Evolutionary conservation across 2,797 vertebrate genomes (phyloP).

Genomic region (Halcyon badia): DNA sequence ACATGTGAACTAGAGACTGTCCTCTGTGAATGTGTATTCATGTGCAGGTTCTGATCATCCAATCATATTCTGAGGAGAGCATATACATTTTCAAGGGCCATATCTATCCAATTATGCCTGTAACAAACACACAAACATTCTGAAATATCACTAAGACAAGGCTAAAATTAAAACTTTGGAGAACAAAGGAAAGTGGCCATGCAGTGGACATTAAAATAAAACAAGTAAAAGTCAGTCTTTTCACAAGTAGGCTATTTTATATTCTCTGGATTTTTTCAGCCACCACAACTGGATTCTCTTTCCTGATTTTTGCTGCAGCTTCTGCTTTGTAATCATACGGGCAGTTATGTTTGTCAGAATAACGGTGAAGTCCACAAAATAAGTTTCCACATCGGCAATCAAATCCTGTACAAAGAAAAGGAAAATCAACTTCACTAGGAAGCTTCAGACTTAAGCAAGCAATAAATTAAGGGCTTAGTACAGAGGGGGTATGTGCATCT

Average conservation of each 20-base stretch:
- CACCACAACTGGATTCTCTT: slow-evolving; percentile 97
- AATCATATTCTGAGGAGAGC: slow-evolving; percentile 75
- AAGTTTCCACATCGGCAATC: slow-evolving; percentile 97
- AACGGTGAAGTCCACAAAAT: slow-evolving; percentile 98
- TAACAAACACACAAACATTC: slow-evolving; percentile 80
- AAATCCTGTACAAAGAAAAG: slow-evolving; percentile 83
- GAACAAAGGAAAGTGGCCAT: slow-evolving; percentile 88
- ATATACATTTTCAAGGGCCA: slow-evolving; percentile 77
- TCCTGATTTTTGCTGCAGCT: slow-evolving; percentile 97
- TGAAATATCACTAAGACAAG: slow-evolving; percentile 56
- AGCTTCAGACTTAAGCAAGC: neutral
- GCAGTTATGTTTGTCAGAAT: slow-evolving; percentile 99
- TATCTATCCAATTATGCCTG: slow-evolving; percentile 82
- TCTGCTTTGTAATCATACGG: slow-evolving; percentile 98
- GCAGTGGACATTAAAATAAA: slow-evolving; percentile 89
- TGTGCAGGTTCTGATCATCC: slow-evolving; percentile 69
- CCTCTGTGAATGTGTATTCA: slow-evolving; percentile 69
- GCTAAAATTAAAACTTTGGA: slow-evolving; percentile 85
- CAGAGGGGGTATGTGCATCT: neutral
- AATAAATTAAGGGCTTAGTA: slow-evolving; percentile 4
- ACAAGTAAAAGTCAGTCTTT: slow-evolving; percentile 86
- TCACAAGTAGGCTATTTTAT: slow-evolving; percentile 85
- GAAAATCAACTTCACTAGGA: slow-evolving; percentile 29
- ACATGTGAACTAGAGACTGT: slow-evolving; percentile 37
- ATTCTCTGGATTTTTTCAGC: slow-evolving; percentile 99